These are phyloP conservation scores for Eriocheir sinensis DNA, from an alignment of 1,140 invertebrate genomes.

Conservation along the genomic window DNA sequence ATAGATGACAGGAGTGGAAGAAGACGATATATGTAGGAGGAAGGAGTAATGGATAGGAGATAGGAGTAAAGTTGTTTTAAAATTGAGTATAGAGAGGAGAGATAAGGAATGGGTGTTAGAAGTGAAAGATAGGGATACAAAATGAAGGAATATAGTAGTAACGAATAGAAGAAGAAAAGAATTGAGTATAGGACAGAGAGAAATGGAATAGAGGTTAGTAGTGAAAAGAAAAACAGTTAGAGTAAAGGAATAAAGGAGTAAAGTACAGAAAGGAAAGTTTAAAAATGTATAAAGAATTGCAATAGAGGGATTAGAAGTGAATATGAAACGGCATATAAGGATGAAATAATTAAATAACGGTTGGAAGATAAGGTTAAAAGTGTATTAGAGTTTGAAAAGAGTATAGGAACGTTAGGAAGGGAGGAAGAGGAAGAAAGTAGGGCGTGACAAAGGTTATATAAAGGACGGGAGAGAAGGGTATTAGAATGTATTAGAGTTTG, in stretches of 20 bases:
- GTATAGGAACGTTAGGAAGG: neutral
- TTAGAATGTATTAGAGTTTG: neutral
- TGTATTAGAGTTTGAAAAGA: neutral
- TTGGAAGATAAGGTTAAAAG: neutral
- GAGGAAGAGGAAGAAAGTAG: neutral
- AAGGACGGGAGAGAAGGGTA: neutral
- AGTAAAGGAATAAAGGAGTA: neutral
- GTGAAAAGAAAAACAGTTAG: neutral
- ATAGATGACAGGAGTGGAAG: neutral
- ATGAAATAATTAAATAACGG: neutral
- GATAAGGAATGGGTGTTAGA: neutral
- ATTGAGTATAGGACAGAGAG: neutral
- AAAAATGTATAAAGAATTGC: too few relatives aligned
- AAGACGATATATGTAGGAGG: neutral
- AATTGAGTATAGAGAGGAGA: neutral
- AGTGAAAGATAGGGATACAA: neutral
- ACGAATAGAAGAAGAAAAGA: neutral
- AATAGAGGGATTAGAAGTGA: too few relatives aligned
- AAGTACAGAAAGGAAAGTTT: neutral
- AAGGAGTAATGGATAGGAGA: neutral
- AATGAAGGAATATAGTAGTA: neutral
- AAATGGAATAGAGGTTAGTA: conserved; percentile 6
- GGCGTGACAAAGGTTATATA: neutral
- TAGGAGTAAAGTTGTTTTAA: neutral
- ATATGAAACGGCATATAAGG: neutral